phyloP scores from a whole-genome alignment of 30 jellyfish, hydroid and myxozoan genomes.

The Clytia hemisphaerica region DNA sequence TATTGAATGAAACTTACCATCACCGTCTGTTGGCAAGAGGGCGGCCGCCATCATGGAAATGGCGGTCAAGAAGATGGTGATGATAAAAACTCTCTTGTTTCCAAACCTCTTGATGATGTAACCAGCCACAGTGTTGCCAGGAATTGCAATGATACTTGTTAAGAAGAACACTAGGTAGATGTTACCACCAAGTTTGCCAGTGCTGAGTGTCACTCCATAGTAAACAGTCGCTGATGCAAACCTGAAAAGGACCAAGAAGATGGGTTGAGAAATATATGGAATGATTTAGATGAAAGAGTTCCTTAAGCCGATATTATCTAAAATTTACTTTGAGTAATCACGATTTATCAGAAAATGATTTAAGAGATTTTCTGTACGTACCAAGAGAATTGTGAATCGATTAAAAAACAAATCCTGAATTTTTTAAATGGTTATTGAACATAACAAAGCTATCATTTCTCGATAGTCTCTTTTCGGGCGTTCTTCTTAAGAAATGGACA shows the following conservation, averaged over 20 bases:
- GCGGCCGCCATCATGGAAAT: constrained; percentile 1
- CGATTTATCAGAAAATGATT: too few species aligned
- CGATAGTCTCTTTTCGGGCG: too few species aligned
- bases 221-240: constrained; percentile 33
- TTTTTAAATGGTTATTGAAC: too few species aligned
- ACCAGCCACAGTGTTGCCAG: constrained; percentile 23
- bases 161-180: constrained; percentile 30
- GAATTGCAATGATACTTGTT: constrained; percentile 25
- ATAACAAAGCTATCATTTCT: too few species aligned
- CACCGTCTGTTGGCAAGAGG: neutral
- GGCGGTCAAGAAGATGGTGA: neutral
- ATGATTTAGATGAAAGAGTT: neutral
- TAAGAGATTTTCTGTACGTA: too few species aligned
- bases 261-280: too few species aligned
- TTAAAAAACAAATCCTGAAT: too few species aligned
- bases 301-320: too few species aligned
- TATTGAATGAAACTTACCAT: neutral
- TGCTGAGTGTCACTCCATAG: constrained; percentile 41
- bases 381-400: too few species aligned
- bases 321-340: too few species aligned
- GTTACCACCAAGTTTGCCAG: constrained; percentile 47
- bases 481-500: too few species aligned
- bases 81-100: neutral
- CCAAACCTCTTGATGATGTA: constrained; percentile 9
- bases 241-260: constrained; percentile 5